Conservation (phyloP, 2,797 vertebrate genomes). For the Aulostomus chinensis region DNA sequence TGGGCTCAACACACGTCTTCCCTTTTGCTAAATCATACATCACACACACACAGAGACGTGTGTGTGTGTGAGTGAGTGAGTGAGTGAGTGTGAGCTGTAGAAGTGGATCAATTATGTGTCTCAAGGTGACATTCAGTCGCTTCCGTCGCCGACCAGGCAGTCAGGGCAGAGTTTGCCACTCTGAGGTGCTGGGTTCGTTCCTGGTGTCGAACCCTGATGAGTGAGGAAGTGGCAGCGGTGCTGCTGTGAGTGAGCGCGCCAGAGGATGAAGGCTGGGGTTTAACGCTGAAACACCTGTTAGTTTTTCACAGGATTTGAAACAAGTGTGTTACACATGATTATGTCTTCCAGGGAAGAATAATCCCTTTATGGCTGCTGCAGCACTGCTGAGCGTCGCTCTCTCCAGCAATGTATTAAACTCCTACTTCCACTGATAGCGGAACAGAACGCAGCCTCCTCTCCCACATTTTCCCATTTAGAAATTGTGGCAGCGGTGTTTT, state of each 20-base stretch:
- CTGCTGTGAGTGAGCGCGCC: slow-evolving; percentile 8
- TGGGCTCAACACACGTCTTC: background rate
- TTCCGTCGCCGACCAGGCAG: too few species aligned
- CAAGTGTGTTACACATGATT: slow-evolving; percentile 76
- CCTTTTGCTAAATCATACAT: background rate
- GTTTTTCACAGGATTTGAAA: slow-evolving; percentile 71
- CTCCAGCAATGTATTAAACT: slow-evolving; percentile 65
- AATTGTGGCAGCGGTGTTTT: slow-evolving; percentile 38
- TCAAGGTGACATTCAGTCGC: too few species aligned
- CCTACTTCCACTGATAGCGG: slow-evolving; percentile 53
- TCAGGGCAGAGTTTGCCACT: too few species aligned
- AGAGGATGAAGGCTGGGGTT: slow-evolving; percentile 39
- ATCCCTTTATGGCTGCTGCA: slow-evolving; percentile 70
- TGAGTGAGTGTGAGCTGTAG: too few species aligned
- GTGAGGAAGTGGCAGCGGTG: too few species aligned
- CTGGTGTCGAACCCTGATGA: too few species aligned
- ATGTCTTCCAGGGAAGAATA: slow-evolving; percentile 71
- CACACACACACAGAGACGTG: too few species aligned
- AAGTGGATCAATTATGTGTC: too few species aligned
- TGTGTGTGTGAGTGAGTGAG: too few species aligned
- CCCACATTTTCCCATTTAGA: slow-evolving; percentile 36
- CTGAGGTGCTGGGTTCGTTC: too few species aligned
- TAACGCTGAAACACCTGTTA: slow-evolving; percentile 72
- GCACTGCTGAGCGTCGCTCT: slow-evolving; percentile 54
- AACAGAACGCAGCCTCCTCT: slow-evolving; percentile 54